These are phyloP conservation scores for Caiman crocodilus DNA, from an alignment of 2,797 vertebrate genomes.

Conservation along the genomic window DNA sequence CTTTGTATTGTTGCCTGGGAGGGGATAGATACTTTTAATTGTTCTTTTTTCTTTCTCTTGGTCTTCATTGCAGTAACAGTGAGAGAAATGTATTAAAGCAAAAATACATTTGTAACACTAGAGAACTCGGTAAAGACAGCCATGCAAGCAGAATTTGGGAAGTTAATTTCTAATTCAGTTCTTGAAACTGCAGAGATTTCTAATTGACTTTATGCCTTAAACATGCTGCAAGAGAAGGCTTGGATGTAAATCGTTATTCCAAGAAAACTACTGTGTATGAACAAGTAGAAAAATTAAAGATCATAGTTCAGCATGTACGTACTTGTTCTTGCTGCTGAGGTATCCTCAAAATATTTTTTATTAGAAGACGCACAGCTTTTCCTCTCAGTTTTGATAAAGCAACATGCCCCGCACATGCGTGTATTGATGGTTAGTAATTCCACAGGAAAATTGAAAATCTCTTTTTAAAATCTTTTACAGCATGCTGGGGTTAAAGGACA, in stretches of 20 bases:
- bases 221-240: neutral
- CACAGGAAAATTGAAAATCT: constrained; percentile 59
- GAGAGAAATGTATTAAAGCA: neutral
- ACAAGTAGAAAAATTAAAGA: neutral
- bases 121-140: neutral
- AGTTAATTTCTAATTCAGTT: neutral
- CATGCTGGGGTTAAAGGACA: constrained; percentile 75
- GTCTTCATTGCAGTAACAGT: neutral
- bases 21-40: neutral
- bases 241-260: neutral
- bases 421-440: neutral
- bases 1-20: neutral
- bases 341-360: neutral
- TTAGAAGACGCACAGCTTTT: neutral
- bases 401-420: neutral
- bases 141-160: neutral
- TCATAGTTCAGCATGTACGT: neutral
- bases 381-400: neutral
- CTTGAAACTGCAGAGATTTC: neutral
- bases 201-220: neutral
- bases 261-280: neutral
- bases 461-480: constrained; percentile 77
- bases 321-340: neutral
- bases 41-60: neutral
- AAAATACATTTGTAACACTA: neutral